Conservation (phyloP, 2,797 vertebrate species). For the Odontamblyopus rebecca region DNA sequence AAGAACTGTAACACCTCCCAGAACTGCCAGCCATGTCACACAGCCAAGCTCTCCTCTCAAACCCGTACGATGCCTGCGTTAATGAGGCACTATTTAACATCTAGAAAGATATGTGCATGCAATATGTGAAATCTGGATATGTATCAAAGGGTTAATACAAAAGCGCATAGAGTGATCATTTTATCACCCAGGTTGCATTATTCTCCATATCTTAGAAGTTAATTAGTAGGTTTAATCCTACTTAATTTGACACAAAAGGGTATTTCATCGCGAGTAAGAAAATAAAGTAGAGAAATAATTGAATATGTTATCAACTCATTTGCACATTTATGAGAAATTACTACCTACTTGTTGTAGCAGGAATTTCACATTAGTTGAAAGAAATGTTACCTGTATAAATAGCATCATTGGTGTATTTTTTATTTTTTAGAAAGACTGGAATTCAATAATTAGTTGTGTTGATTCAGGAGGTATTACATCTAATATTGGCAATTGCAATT, state of each 20-base stretch:
- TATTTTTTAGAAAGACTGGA: not conserved
- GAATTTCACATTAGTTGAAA: not conserved
- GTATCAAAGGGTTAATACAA: not conserved
- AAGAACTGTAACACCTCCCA: constrained; percentile 34
- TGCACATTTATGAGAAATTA: constrained; percentile 5
- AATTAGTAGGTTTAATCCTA: not conserved
- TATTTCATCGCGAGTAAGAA: not conserved
- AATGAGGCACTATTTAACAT: constrained; percentile 61
- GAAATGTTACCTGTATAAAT: not conserved
- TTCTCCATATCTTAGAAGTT: not conserved
- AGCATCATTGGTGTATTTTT: not conserved
- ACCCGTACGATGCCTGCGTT: constrained; percentile 57
- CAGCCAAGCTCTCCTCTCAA: constrained; percentile 43
- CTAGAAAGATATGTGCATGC: constrained; percentile 13
- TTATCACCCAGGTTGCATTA: not conserved
- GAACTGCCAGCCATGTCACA: constrained; percentile 55
- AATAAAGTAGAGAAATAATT: constrained; percentile 2
- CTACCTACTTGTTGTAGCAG: not conserved
- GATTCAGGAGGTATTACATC: not conserved
- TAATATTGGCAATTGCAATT: not conserved
- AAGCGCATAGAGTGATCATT: no score
- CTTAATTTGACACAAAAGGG: not conserved
- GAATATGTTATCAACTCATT: constrained; percentile 6
- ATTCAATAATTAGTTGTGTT: not conserved
- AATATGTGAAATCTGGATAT: not conserved